Base-by-base conservation (phyloP, 1,140 invertebrate species). In the Ostrea denselamellosa region DNA sequence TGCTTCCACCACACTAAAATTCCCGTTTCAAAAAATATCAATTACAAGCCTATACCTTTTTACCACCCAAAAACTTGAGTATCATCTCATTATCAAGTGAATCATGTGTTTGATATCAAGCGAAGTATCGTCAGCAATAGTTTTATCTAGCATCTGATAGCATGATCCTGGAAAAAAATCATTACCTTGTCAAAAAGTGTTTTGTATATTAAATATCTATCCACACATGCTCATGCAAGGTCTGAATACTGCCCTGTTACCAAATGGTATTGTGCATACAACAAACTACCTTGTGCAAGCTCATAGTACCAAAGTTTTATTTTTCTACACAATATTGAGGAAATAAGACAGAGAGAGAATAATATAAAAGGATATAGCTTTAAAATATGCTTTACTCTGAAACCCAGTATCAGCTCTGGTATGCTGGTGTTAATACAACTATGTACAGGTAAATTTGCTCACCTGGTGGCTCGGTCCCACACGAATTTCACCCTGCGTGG, bases 391-490 rank as follows among this genome's bases (percentile, higher is more conserved):
- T 5, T 44, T 44, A 44, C 34, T 44, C 34, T 44, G 34, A 44
- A 44, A 44, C 34, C 34, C 34, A 44, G 5, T 44, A 44, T 5
- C 34, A 2, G 34, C 34, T 44, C 34, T 44, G 34, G 34, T 44
- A 44, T 44, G 34, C 34, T 2, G 34, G 34, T 44, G 34, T 44
- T 44, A 44, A 44, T 44, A 44, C n/a, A 44, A 44, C 34, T 44
- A 5, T 44, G 2, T 25, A 25, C 19, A 68, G 65, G 65, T 68
- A 10, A 68, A 68, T 68, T 22, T n/a, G 34, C 93, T 92, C 91
- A 98, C 98, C 97, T 98, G 98, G 96, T 98, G 98, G 95, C 97
- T 97, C 95, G 97, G 97, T 95, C 98, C 98, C 95, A 98, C 97
- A 96, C 98, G 96, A 95, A 99, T 99, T 96, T 98, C 97, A 95